phyloP scores from a whole-genome alignment of 2,113 vertebrate species.

The Hemiscyllium ocellatum region DNA sequence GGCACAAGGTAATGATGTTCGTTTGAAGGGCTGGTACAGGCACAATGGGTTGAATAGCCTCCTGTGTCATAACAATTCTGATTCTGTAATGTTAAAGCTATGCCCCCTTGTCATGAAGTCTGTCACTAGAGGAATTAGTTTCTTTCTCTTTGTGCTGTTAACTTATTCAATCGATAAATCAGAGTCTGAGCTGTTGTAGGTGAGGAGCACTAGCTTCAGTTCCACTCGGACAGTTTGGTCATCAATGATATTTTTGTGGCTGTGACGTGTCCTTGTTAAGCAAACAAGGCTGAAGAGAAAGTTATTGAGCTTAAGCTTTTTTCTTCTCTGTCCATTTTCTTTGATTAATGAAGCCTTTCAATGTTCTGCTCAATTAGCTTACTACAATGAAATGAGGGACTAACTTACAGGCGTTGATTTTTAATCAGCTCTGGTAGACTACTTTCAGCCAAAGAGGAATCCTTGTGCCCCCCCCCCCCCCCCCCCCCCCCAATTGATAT shows the following conservation, averaged over 20 bases:
- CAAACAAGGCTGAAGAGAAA: not conserved
- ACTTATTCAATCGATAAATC: not conserved
- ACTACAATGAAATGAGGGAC: not conserved
- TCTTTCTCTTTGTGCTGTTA: not conserved
- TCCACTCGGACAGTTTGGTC: not conserved
- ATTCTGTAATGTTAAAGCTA: not conserved
- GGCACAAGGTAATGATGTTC: too few species aligned
- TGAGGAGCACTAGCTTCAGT: not conserved
- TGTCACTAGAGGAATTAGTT: not conserved
- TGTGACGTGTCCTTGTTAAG: not conserved
- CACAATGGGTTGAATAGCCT: too few species aligned
- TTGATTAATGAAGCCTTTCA: not conserved
- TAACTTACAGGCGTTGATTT: not conserved
- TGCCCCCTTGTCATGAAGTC: not conserved
- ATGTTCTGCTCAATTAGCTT: not conserved
- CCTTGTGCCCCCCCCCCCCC: not conserved
- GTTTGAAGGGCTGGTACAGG: too few species aligned
- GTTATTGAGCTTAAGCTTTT: not conserved
- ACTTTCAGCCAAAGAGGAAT: not conserved
- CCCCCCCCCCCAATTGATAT: too few species aligned
- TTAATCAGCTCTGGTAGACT: not conserved
- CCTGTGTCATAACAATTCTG: too few species aligned
- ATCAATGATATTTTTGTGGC: not conserved
- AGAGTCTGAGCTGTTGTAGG: not conserved
- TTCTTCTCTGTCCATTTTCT: not conserved